Evolutionary conservation across 1,140 invertebrate genomes (phyloP), one percentile per base, ranked within the genome.

Genomic region (Anoplophora glabripennis): DNA sequence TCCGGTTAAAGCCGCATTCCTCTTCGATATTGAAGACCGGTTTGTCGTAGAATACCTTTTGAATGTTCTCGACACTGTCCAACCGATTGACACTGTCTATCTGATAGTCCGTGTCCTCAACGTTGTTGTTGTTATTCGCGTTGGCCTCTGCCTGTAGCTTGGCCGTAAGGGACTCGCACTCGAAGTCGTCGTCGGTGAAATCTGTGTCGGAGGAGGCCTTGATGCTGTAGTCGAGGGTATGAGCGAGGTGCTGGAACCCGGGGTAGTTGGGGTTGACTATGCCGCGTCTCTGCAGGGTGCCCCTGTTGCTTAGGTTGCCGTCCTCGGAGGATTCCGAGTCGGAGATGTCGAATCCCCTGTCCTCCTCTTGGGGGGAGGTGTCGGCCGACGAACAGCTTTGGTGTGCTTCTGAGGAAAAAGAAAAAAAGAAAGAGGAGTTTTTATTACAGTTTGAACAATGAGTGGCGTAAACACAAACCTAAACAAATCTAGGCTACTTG

Each of bases 231-330:
- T 75, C 78, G 59, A 83, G 72, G 42, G 80, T 82, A 58, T 83
- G 80, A 7, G 82, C 81, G 61, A 83, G 75, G 70, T 84, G 83
- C 69, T 85, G 83, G 68, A 86, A 85, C 33, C 88, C 87, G 7
- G 87, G 87, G 75, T 89, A 89, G 74, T 90, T 90, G 7, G 87
- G 88, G 75, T 89, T 89, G 62, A 88, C 84, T 56, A 89, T 89
- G 41, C 87, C 86, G 60, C 86, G 79, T n/a, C 79, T 77, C 54
- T 65, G 68, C 15, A 58, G 36, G n/a, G 38, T 49, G 44, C 58
- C 48, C 37, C 62, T 14, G 40, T 53, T 65, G 38, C 63, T 66
- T 47, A 70, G 45, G 58, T 74, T 76, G 52, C 70, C 69, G 21
- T 75, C 74, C 40, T 75, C 73, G 0, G 74, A 76, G 18, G 72